Percentiles rank a stretch among this genome's conserved stretches.
phyloP scores from a whole-genome alignment of 2,113 vertebrate genomes.

The Phylloscopus whistleri region DNA sequence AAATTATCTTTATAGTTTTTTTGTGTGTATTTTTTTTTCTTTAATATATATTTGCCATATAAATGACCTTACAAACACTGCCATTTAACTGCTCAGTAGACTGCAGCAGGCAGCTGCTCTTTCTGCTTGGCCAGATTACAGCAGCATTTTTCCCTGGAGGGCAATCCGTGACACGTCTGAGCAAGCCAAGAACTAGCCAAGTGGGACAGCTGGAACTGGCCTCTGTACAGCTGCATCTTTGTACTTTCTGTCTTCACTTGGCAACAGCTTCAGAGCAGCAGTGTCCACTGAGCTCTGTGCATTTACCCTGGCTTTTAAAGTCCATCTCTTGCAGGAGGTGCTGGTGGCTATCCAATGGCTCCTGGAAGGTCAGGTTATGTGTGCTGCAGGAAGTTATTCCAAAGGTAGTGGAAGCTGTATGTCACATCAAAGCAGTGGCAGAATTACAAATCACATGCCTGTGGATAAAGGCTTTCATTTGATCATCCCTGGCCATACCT shows the following conservation, averaged over 20 bases:
- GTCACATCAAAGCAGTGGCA: neutral
- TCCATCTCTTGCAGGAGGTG: neutral
- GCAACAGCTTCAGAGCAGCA: neutral
- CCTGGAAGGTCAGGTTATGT: neutral
- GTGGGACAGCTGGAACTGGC: neutral
- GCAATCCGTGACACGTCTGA: neutral
- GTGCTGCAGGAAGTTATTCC: neutral
- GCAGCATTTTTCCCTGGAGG: neutral
- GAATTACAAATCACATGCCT: neutral
- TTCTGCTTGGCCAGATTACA: neutral
- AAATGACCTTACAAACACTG: neutral
- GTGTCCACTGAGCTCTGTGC: fast-evolving
- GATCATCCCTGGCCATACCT: neutral
- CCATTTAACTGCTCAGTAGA: neutral
- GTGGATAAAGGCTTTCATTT: neutral
- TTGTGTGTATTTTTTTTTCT: neutral
- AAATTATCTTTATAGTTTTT: neutral
- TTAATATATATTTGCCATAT: neutral
- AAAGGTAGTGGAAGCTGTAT: neutral
- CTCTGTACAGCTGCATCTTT: neutral
- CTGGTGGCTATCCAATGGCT: neutral
- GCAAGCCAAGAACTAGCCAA: neutral
- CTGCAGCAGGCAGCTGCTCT: neutral
- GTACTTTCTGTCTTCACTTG: neutral
- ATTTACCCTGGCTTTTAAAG: neutral